Evolutionary conservation across 2,888 invertebrate species (phyloP), one percentile per base, ranked within the genome.

Genomic region (Ennomos quercinarius): DNA sequence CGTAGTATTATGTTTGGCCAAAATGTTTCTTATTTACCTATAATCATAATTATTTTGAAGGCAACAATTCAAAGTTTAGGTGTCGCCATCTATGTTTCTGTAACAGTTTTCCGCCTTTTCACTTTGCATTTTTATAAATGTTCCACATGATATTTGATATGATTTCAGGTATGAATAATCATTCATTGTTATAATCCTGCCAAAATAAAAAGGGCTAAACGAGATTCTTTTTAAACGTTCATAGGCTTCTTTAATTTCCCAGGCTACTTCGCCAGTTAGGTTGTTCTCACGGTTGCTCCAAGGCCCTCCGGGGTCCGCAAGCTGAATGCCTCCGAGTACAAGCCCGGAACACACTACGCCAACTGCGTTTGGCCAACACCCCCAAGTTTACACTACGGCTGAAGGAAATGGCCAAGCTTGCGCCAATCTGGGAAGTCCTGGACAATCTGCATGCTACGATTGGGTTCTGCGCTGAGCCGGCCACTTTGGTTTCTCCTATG

Each of bases 401-500:
- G 35, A 93, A 95, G 59, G 95, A 96, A 66, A 96, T 98, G 93
- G 95, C 98, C 0, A 95, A 95, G 67, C 94, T 94, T 2, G 95
- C 96, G 35, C 95, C 97, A 0, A 93, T 99, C 36, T 93, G 95
- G 12, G 98, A 98, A 65, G 94, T 98, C 9, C 89, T 99, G 55
- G 99, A 99, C 77, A 97, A 99, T 77, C 95, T 99, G 63, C 99
- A 99, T 83, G 95, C 99, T 0, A 97, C 98, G 72, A 95, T 99
- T 50, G 99, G 99, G 8, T 99, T 98, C 86, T 99, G 99, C 57
- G 95, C 97, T 39, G 99, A 99, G 85, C 98, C 98, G 10, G 95
- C 96, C 65, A 95, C 96, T 9, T 91, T 97, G 71, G 93, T 98
- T 13, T 98, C 98, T 34, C 98, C 98, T 37, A 93, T 97, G 88